A percentile compares a stretch with the other conserved stretches of the same genome.
phyloP scores from a whole-genome alignment of 2,797 vertebrate species.

The Spondyliosoma cantharus region DNA sequence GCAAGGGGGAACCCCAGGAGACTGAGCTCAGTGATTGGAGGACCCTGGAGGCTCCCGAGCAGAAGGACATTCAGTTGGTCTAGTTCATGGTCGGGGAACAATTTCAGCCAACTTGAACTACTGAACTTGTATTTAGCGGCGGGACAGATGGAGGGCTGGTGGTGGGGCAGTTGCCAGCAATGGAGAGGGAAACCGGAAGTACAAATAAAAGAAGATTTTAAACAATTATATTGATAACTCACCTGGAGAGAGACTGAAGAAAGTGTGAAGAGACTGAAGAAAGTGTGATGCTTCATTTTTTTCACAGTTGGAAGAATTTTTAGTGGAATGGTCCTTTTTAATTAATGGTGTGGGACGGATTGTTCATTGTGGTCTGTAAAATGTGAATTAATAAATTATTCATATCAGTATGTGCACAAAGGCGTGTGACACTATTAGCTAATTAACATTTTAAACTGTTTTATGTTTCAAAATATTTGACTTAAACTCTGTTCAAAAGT shows the following conservation, averaged over 20 bases:
- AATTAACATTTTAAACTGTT: slow-evolving; percentile 46
- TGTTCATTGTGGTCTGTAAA: slow-evolving; percentile 76
- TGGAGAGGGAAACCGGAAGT: slow-evolving; percentile 75
- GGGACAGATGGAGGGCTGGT: slow-evolving; percentile 62
- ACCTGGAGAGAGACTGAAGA: slow-evolving; percentile 47
- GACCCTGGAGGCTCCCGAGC: slow-evolving; percentile 63
- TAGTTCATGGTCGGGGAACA: slow-evolving; percentile 72
- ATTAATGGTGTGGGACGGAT: slow-evolving; percentile 58
- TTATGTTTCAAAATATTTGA: slow-evolving; percentile 62
- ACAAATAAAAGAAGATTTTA: slow-evolving; percentile 75
- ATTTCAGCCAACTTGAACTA: slow-evolving; percentile 68
- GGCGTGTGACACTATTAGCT: slow-evolving; percentile 60
- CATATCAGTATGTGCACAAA: slow-evolving; percentile 78
- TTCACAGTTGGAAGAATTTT: slow-evolving; percentile 75
- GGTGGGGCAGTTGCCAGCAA: slow-evolving; percentile 52
- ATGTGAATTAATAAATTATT: slow-evolving; percentile 89
- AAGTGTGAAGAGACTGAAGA: slow-evolving; percentile 45
- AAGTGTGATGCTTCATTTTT: slow-evolving; percentile 50
- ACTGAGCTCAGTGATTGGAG: slow-evolving; percentile 55
- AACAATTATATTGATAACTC: slow-evolving; percentile 62
- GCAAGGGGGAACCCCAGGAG: slow-evolving; percentile 49
- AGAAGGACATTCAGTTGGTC: slow-evolving; percentile 71
- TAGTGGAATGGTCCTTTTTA: slow-evolving; percentile 77
- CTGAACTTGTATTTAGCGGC: slow-evolving; percentile 75
- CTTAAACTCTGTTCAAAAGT: slow-evolving; percentile 15